Evolutionary conservation across 2,888 invertebrate genomes (phyloP).

Genomic region (Coleophora deauratella): DNA sequence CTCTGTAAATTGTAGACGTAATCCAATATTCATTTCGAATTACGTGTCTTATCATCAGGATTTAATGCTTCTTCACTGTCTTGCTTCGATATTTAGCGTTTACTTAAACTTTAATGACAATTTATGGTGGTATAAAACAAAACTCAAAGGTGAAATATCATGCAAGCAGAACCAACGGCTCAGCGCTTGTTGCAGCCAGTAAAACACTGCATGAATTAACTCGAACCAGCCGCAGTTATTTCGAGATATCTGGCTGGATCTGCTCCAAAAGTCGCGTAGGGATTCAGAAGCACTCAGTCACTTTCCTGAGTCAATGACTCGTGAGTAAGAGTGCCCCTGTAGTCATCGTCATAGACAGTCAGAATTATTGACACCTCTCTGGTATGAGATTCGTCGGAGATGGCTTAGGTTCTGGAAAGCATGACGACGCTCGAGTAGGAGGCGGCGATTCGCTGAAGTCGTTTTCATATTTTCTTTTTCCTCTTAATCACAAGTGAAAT

Average conservation of each 20-base stretch:
- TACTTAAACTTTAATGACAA: not conserved
- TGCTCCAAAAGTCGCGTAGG: slow-evolving; percentile 54
- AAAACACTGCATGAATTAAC: slow-evolving; percentile 45
- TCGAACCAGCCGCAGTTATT: slow-evolving; percentile 55
- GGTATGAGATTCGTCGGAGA: too few relatives aligned
- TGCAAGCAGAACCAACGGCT: slow-evolving; percentile 33
- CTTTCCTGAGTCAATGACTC: slow-evolving; percentile 67
- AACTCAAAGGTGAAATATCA: slow-evolving; percentile 3
- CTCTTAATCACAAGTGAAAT: too few relatives aligned
- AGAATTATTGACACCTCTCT: too few relatives aligned
- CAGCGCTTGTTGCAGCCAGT: slow-evolving; percentile 31
- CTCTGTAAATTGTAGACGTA: too few relatives aligned
- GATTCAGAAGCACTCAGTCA: slow-evolving; percentile 59
- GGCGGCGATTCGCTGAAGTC: too few relatives aligned
- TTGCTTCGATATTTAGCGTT: too few relatives aligned
- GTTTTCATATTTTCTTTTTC: too few relatives aligned
- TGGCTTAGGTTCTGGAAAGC: too few relatives aligned
- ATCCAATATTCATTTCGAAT: too few relatives aligned
- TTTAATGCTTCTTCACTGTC: too few relatives aligned
- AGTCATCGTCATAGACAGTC: not conserved
- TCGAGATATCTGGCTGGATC: slow-evolving; percentile 63
- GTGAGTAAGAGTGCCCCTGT: slow-evolving; percentile 11
- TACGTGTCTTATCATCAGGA: too few relatives aligned
- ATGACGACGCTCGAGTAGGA: too few relatives aligned
- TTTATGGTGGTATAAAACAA: not conserved